These are phyloP conservation scores for Atta cephalotes DNA, from an alignment of 1,140 invertebrate species.

Conservation along the genomic window DNA sequence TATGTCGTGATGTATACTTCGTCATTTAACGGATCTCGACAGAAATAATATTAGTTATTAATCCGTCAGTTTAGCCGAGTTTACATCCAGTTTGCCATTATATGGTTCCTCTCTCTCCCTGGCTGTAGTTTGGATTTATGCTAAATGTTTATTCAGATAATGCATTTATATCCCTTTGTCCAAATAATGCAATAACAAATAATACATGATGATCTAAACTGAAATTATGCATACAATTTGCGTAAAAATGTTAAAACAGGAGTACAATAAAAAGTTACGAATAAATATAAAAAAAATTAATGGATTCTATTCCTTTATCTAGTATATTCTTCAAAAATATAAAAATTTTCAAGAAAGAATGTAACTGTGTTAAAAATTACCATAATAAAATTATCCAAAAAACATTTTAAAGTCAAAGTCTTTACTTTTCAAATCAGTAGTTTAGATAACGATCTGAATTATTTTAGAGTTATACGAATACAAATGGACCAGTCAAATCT, in stretches of 20 bases:
- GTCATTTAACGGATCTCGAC: conserved; percentile 34
- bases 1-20: conserved; percentile 44
- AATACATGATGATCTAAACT: background rate
- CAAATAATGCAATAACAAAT: conserved; percentile 26
- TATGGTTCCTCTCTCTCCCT: background rate
- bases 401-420: no score
- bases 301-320: no score
- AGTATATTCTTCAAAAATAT: no score
- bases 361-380: no score
- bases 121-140: background rate
- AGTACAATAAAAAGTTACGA: background rate
- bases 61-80: conserved; percentile 21
- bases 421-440: no score
- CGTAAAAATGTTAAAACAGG: background rate
- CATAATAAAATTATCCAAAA: no score
- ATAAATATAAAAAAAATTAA: background rate
- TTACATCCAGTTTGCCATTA: conserved; percentile 30
- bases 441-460: no score
- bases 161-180: conserved; percentile 20
- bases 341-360: no score
- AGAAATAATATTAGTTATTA: conserved; percentile 57
- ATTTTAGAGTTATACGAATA: no score
- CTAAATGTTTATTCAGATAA: conserved; percentile 52
- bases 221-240: conserved; percentile 1
- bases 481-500: no score